Base-by-base conservation (phyloP, 2,888 invertebrate genomes). In the Acanthoscelides obtectus region DNA sequence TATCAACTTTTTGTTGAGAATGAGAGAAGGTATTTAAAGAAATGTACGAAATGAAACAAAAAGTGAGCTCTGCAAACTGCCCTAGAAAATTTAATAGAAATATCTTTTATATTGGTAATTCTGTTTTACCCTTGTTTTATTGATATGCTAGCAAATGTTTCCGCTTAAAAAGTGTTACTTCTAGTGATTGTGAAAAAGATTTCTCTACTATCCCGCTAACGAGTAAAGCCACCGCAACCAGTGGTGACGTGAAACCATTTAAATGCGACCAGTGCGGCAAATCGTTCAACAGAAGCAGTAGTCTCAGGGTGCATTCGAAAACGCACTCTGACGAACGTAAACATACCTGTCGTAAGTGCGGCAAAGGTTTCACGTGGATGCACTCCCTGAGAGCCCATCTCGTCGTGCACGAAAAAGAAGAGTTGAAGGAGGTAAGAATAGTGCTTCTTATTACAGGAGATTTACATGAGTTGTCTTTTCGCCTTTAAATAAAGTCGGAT, bases 301-400 rank as follows among this genome's bases (percentile, higher is more conserved):
- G 78, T 72, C 76, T 83, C 64, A 77, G 78, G 70, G 79, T 81
- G 5, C 83, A 83, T 73, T 69, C 75, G 0, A 81, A 80, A 75
- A 82, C 79, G n/a, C 83, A 83, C 66, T 77, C 79, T 0, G 80
- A 81, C 25, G 79, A 81, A 64, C 77, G 80, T 69, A 77, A 81
- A 0, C 80, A 83, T 70, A 72, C 77, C 20, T 83, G 83, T 71
- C 74, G 77, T 0, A 71, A 80, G 65, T 83, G 83, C 70, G 77
- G 75, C 17, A 83, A 81, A 73, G 80, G 79, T 20, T 83, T 83
- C 70, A 78, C 80, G 22, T 81, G 82, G 75, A 79, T 80, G 4
- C 79, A 81, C 71, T 79, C 81, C 2, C 75, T 82, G 20, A 76
- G 76, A 74, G 75, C 77, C 5, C 82, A 82, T 74, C 27, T 68